Evolutionary conservation across 2,888 invertebrate species (phyloP).

Genomic region (Volucella bombylans): DNA sequence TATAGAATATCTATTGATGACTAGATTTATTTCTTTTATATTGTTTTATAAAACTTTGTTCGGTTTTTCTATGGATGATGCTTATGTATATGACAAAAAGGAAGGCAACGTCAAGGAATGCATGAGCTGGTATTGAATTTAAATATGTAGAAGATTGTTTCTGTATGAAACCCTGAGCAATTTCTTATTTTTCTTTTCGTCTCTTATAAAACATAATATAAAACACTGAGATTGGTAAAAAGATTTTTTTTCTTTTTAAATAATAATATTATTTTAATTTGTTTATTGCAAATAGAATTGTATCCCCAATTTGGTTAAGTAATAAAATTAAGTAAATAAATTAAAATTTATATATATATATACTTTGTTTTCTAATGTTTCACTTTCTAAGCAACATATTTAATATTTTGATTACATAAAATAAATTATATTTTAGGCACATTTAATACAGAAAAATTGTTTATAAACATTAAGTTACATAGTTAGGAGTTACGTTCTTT

Average conservation of each 20-base stretch:
- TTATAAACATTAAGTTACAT: conserved; percentile 63
- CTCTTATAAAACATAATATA: conserved; percentile 28
- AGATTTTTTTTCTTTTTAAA: conserved; percentile 40
- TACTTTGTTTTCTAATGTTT: conserved; percentile 44
- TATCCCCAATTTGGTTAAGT: conserved; percentile 66
- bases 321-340: conserved; percentile 44
- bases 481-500: conserved; percentile 12
- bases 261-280: conserved; percentile 28
- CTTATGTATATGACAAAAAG: conserved; percentile 25
- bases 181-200: conserved; percentile 52
- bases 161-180: conserved; percentile 73
- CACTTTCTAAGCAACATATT: conserved; percentile 70
- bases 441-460: conserved; percentile 78
- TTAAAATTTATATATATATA: conserved; percentile 43
- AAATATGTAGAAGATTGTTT: conserved; percentile 72
- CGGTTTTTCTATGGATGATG: conserved; percentile 29
- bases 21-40: not conserved
- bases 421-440: conserved; percentile 78
- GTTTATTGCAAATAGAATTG: conserved; percentile 34
- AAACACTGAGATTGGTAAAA: no score
- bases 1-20: conserved; percentile 52
- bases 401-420: conserved; percentile 58
- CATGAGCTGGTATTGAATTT: conserved; percentile 28
- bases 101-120: conserved; percentile 55
- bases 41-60: not conserved